Evolutionary conservation across 2,888 invertebrate species (phyloP).

Genomic region (Monochamus alternatus): DNA sequence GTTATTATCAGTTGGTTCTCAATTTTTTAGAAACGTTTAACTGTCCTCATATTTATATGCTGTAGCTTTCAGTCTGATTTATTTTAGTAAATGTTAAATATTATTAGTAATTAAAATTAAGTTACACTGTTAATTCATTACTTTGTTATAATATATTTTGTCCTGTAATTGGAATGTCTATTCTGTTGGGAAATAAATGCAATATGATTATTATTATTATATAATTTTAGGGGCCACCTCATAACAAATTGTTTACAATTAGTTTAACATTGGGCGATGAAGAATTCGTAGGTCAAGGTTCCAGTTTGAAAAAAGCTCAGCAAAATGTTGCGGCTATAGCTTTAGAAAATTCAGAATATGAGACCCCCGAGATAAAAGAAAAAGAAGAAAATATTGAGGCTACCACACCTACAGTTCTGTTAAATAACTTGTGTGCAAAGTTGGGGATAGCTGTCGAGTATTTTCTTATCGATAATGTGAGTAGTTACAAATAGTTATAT

Average conservation of each 20-base stretch:
- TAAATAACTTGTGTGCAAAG: slow-evolving; percentile 65
- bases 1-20: no score
- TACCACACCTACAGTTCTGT: slow-evolving; percentile 63
- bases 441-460: slow-evolving; percentile 63
- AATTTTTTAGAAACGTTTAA: no score
- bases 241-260: slow-evolving; percentile 61
- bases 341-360: slow-evolving; percentile 61
- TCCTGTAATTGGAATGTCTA: no score
- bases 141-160: no score
- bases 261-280: slow-evolving; percentile 63
- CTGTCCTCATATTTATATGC: no score
- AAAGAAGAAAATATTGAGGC: slow-evolving; percentile 47
- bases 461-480: slow-evolving; percentile 46
- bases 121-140: no score
- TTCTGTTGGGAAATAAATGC: no score
- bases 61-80: no score
- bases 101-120: no score
- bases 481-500: not conserved
- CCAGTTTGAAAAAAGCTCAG: slow-evolving; percentile 63
- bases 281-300: slow-evolving; percentile 59
- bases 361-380: slow-evolving; percentile 58
- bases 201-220: no score
- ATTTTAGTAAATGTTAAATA: no score
- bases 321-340: slow-evolving; percentile 60
- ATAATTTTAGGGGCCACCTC: slow-evolving; percentile 61